Evolutionary conservation across 1,140 invertebrate genomes (phyloP).

Genomic region (Nephotettix cincticeps): DNA sequence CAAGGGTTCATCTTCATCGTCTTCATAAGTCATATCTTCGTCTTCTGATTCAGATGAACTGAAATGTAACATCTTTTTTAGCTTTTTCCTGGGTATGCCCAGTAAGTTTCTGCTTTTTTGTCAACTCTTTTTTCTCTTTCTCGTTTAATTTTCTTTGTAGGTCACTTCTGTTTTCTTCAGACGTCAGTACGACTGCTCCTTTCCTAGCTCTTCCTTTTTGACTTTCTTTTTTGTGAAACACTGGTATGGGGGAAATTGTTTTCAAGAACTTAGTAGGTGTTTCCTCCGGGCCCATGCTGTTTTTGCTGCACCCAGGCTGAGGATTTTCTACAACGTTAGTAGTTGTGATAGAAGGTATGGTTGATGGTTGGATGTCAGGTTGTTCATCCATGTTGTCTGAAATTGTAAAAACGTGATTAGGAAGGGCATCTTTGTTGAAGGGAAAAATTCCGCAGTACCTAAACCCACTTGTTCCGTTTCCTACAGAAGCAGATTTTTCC

Average conservation of each 20-base stretch:
- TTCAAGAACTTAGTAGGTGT: neutral
- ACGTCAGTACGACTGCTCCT: neutral
- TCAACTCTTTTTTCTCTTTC: neutral
- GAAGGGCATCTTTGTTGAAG: constrained; percentile 34
- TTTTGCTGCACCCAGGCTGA: neutral
- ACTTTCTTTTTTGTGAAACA: neutral
- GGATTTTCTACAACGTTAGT: neutral
- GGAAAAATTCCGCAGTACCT: constrained; percentile 36
- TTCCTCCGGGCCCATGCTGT: neutral
- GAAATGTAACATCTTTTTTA: neutral
- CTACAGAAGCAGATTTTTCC: constrained; percentile 30
- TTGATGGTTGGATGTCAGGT: neutral
- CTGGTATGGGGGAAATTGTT: neutral
- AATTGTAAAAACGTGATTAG: constrained; percentile 24
- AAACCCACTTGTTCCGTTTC: constrained; percentile 37
- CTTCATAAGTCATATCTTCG: neutral
- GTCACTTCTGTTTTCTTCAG: neutral
- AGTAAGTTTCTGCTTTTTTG: neutral
- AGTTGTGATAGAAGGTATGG: neutral
- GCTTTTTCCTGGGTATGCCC: neutral
- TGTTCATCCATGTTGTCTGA: constrained; percentile 22
- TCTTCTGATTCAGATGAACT: constrained; percentile 6
- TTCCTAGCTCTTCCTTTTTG: no score
- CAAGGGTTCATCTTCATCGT: neutral
- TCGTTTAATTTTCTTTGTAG: neutral